phyloP scores from a whole-genome alignment of 2,113 vertebrate genomes.

The Prietella phreatophila region DNA sequence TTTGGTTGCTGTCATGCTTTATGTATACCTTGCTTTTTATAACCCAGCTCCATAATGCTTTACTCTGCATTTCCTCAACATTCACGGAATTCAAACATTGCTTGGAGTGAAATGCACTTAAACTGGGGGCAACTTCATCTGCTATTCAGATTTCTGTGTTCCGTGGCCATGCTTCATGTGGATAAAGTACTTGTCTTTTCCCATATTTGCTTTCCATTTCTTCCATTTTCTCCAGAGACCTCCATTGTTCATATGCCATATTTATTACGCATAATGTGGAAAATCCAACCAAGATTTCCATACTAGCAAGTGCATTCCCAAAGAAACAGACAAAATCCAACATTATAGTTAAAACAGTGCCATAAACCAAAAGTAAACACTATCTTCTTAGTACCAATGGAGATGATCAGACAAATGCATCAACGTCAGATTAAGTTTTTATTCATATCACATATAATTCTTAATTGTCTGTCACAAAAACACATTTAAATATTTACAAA shows the following conservation, averaged over 20 bases:
- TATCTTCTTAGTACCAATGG: background rate
- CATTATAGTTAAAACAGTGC: background rate
- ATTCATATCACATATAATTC: background rate
- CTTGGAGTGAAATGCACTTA: slow-evolving; percentile 64
- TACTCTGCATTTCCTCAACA: slow-evolving; percentile 54
- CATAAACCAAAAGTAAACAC: background rate
- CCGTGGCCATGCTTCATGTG: slow-evolving; percentile 38
- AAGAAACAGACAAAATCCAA: slow-evolving; percentile 15
- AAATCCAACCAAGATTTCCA: slow-evolving; percentile 30
- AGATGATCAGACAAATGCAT: background rate
- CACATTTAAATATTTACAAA: background rate
- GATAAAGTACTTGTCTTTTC: slow-evolving; percentile 49
- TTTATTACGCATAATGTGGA: slow-evolving; percentile 50
- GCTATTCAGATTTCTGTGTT: slow-evolving; percentile 55
- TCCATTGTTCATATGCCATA: slow-evolving; percentile 28
- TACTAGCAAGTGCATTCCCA: background rate
- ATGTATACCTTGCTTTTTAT: slow-evolving; percentile 67
- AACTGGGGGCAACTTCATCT: slow-evolving; percentile 52
- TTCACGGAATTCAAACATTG: slow-evolving; percentile 50
- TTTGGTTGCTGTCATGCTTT: slow-evolving; percentile 71
- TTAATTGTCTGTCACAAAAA: background rate
- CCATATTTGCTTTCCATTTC: slow-evolving; percentile 54
- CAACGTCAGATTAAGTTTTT: background rate
- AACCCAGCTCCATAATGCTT: slow-evolving; percentile 55
- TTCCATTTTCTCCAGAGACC: slow-evolving; percentile 52